These are phyloP conservation scores for Gastrophysa polygoni DNA, from an alignment of 2,888 invertebrate genomes.

Conservation along the genomic window DNA sequence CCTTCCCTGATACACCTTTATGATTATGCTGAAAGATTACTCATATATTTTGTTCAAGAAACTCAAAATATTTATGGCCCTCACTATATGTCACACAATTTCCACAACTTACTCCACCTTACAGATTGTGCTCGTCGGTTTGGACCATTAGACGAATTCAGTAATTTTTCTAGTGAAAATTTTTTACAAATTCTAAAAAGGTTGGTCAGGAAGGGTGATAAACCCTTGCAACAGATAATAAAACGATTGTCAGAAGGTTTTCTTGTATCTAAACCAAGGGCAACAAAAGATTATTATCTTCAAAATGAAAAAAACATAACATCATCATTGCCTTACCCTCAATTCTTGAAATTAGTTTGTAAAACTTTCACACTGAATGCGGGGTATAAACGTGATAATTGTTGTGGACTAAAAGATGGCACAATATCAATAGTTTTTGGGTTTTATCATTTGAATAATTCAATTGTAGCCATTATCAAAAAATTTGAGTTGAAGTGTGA, in stretches of 20 bases:
- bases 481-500: conserved; percentile 5
- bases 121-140: conserved; percentile 18
- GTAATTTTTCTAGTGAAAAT: conserved; percentile 12
- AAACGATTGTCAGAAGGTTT: too few relatives aligned
- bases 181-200: conserved; percentile 11
- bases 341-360: conserved; percentile 1
- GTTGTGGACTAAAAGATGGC: conserved; percentile 10
- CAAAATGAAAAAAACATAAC: conserved; percentile 10
- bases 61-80: conserved; percentile 16
- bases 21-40: conserved; percentile 9
- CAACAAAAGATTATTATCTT: too few relatives aligned
- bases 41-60: conserved; percentile 7
- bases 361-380: too few relatives aligned
- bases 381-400: conserved; percentile 5
- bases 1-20: conserved; percentile 2
- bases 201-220: too few relatives aligned
- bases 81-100: conserved; percentile 12
- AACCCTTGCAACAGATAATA: too few relatives aligned
- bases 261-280: too few relatives aligned
- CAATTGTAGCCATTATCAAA: not conserved
- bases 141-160: conserved; percentile 11
- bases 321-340: conserved; percentile 3
- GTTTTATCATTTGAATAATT: not conserved
- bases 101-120: conserved; percentile 12
- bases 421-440: conserved; percentile 1